Percentiles rank a stretch among this genome's conserved stretches.
phyloP scores from a whole-genome alignment of 2,113 vertebrate genomes.

The Actinemys pallida region DNA sequence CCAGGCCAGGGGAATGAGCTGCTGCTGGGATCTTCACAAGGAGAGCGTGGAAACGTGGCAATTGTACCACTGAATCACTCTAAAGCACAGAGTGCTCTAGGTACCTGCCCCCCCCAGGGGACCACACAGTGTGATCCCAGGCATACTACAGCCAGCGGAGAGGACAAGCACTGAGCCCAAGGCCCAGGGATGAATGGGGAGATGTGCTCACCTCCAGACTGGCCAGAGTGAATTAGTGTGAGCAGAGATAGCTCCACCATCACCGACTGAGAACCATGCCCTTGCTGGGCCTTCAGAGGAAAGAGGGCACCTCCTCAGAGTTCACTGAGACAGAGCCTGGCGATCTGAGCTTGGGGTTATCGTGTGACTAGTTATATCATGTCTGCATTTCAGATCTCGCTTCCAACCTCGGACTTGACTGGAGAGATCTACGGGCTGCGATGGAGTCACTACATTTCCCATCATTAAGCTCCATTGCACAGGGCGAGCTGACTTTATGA shows the following conservation, averaged over 20 bases:
- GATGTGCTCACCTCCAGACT: not conserved
- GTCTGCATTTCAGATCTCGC: not conserved
- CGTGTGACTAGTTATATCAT: not conserved
- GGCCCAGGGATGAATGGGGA: too few species aligned
- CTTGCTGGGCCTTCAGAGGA: not conserved
- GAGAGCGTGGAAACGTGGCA: not conserved
- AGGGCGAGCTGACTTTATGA: not conserved
- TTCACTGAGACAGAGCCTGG: not conserved
- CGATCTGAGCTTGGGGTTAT: not conserved
- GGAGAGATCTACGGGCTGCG: not conserved
- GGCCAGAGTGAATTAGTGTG: not conserved
- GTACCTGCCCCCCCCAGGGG: not conserved
- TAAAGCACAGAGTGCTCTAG: slow-evolving; percentile 3
- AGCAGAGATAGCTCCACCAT: not conserved
- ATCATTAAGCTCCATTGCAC: not conserved
- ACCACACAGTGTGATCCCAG: too few species aligned
- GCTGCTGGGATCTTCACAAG: not conserved
- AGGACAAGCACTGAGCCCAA: not conserved
- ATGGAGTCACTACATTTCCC: not conserved
- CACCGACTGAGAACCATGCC: not conserved
- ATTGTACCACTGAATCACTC: slow-evolving; percentile 28
- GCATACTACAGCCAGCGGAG: too few species aligned
- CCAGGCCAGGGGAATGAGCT: not conserved
- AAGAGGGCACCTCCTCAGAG: not conserved
- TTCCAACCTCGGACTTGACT: not conserved